Evolutionary conservation across 1,140 invertebrate species (phyloP), one percentile per base, ranked within the genome.

Genomic region (Micrasema longulum): DNA sequence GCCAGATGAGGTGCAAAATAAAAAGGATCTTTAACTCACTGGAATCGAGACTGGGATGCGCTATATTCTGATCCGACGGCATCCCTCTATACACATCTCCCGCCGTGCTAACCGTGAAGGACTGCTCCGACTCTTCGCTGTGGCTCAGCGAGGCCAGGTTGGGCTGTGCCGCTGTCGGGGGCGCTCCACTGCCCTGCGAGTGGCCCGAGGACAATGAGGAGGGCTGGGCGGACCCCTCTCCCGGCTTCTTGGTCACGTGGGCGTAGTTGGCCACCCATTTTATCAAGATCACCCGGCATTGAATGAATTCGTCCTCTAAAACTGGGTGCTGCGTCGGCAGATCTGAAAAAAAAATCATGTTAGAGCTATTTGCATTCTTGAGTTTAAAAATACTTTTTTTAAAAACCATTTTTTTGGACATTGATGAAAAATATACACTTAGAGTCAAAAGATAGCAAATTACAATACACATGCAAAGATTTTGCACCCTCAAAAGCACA

Each of bases 221-320:
- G 5, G 82, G 82, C 60, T 84, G 83, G 0, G 81, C 79, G 36
- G 79, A 80, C 50, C 83, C 84, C 60, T 89, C 88, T 60, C 81
- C 80, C 47, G 78, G 79, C 65, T 88, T 89, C 79, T 88, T 90
- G 70, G 87, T 87, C 47, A 91, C 88, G 78, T 96, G 93, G 1
- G 92, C 93, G 77, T 93, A 95, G 76, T 88, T 93, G 0, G 94
- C 91, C 0, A 97, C 85, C 95, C 95, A 97, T 83, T 95, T 95
- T 41, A 97, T 93, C 9, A 97, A 85, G 18, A 91, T 91, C 23
- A 96, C 94, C 79, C 95, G 89, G 77, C 92, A 94, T 72, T 92
- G 77, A 31, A 90, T 80, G 82, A 88, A 88, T 86, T 91, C 88
- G 83, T 87, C 91, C 77, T 93, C 87, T 76, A 89, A 53, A 53